Percentiles rank a stretch among this genome's conserved stretches.
phyloP scores from a whole-genome alignment of 2,113 vertebrate genomes.

The Hippotragus niger region DNA sequence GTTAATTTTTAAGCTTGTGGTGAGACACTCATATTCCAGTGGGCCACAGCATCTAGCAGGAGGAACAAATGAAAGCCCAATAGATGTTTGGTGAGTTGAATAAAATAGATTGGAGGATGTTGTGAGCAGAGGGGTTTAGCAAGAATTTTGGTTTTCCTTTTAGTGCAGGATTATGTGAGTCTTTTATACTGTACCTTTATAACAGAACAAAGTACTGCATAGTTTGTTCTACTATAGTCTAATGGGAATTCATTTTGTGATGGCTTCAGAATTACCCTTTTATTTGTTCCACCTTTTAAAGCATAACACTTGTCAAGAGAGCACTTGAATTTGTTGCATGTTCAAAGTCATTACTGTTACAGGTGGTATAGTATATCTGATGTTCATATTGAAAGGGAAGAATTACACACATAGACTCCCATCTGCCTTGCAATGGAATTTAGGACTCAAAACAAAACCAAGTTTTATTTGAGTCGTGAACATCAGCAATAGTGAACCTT shows the following conservation, averaged over 20 bases:
- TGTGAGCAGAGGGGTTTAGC: conserved; percentile 2
- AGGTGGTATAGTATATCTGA: conserved; percentile 33
- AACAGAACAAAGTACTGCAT: neutral
- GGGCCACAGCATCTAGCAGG: neutral
- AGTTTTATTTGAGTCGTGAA: conserved; percentile 35
- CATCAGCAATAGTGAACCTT: neutral
- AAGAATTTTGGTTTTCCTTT: neutral
- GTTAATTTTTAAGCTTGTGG: neutral
- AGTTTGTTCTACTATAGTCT: neutral
- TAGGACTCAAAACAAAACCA: conserved; percentile 5
- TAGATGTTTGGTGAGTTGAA: neutral
- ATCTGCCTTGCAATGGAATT: conserved; percentile 32
- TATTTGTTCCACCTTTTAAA: conserved; percentile 43
- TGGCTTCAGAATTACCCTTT: conserved; percentile 28
- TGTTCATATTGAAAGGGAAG: conserved; percentile 33
- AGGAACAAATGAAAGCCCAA: neutral
- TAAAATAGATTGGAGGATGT: neutral
- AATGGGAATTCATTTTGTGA: conserved; percentile 42
- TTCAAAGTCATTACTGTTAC: conserved; percentile 43
- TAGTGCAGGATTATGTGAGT: neutral
- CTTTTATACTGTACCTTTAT: conserved; percentile 41
- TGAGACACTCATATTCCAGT: neutral
- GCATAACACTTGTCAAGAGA: conserved; percentile 42
- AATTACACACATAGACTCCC: conserved; percentile 35
- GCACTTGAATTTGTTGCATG: conserved; percentile 19